Evolutionary conservation across 2,797 vertebrate species (phyloP).

Genomic region (Girardinus metallicus): DNA sequence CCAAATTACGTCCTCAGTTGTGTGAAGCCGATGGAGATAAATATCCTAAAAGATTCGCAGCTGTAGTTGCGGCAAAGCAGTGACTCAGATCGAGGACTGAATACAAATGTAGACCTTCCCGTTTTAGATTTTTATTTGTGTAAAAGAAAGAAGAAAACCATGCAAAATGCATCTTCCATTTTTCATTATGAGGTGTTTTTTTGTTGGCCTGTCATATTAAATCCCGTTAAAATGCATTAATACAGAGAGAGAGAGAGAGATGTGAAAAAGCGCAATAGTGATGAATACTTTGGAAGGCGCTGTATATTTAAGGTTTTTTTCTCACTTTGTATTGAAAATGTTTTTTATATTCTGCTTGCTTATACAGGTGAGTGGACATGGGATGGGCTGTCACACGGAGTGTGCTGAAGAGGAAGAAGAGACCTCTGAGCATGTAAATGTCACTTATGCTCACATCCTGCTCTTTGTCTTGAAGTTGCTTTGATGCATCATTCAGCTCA

Average conservation of each 20-base stretch:
- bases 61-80: background rate
- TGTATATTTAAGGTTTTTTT: background rate
- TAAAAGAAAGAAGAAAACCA: background rate
- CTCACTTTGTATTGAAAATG: background rate
- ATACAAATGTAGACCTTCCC: background rate
- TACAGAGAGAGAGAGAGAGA: background rate
- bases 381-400: constrained; percentile 19
- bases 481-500: constrained; percentile 41
- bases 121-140: background rate
- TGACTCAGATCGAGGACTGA: background rate
- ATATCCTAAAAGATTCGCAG: background rate
- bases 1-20: background rate
- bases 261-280: background rate
- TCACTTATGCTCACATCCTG: constrained; percentile 62
- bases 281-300: background rate
- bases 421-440: constrained; percentile 73
- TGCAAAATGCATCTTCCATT: background rate
- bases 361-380: constrained; percentile 60
- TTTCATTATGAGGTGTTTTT: background rate
- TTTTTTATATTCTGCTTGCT: constrained; percentile 28
- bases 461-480: constrained; percentile 36
- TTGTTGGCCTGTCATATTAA: background rate
- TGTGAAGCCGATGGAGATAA: background rate
- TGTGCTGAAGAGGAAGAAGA: constrained; percentile 34
- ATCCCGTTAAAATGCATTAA: background rate